These are phyloP conservation scores for Sus cebifrons DNA, from an alignment of 2,797 vertebrate species.

Conservation along the genomic window DNA sequence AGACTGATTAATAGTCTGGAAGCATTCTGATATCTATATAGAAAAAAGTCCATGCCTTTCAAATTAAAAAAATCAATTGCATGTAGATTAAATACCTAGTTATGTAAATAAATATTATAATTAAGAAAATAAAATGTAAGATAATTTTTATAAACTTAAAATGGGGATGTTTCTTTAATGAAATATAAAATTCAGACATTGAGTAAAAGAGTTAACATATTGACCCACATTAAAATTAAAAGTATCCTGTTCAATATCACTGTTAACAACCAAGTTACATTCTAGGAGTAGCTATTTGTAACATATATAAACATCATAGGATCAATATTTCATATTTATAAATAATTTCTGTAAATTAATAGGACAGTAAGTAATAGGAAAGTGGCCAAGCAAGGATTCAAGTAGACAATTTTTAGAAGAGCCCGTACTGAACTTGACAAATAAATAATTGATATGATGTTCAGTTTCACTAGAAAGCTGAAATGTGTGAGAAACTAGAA, in stretches of 20 bases:
- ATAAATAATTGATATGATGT: not conserved
- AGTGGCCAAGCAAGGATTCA: not conserved
- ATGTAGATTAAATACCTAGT: not conserved
- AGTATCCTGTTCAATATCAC: not conserved
- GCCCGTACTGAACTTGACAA: not conserved
- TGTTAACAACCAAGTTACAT: not conserved
- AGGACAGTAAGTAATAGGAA: not conserved
- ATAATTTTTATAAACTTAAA: conserved; percentile 1
- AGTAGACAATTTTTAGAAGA: conserved; percentile 10
- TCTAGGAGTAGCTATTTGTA: not conserved
- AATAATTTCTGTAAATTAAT: conserved; percentile 23
- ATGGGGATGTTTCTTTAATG: not conserved
- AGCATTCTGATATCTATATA: not conserved
- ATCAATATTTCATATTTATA: conserved; percentile 1
- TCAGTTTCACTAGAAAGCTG: not conserved
- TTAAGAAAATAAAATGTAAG: not conserved
- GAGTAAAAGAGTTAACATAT: not conserved
- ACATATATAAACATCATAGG: not conserved
- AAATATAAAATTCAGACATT: not conserved
- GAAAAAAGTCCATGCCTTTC: not conserved
- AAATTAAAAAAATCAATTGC: not conserved
- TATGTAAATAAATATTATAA: conserved; percentile 19
- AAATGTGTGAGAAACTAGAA: not conserved
- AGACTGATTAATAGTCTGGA: not conserved
- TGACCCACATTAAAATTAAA: not conserved